A percentile compares a stretch with the other conserved stretches of the same genome.
These are phyloP conservation scores for Phorcus lineatus DNA, from an alignment of 2,888 invertebrate species.

Conservation along the genomic window DNA sequence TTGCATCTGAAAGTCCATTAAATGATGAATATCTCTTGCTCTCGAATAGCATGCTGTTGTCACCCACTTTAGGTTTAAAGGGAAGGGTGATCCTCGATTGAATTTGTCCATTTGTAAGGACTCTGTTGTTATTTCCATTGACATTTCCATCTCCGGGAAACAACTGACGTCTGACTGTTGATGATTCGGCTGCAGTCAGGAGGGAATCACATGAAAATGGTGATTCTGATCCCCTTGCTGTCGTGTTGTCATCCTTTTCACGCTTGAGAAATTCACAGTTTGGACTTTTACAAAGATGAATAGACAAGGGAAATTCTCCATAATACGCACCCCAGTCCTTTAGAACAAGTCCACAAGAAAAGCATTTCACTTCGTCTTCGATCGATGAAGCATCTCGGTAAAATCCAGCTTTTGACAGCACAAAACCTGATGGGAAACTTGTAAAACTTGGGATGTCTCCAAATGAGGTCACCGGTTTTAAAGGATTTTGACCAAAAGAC, in stretches of 20 bases:
- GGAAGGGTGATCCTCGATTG: background rate
- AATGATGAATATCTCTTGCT: background rate
- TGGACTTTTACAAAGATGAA: conserved; percentile 1
- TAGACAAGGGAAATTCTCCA: background rate
- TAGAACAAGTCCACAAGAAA: conserved; percentile 1
- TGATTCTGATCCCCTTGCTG: background rate
- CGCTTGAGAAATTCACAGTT: background rate
- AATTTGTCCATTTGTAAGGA: background rate
- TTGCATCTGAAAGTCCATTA: background rate
- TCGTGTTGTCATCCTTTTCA: background rate
- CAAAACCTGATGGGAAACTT: background rate
- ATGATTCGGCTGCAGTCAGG: background rate
- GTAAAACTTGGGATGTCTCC: background rate
- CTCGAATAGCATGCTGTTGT: background rate
- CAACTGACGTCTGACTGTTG: background rate
- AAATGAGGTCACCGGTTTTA: conserved; percentile 14
- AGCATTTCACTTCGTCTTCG: conserved; percentile 4
- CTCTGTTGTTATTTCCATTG: background rate
- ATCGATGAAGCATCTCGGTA: conserved; percentile 2
- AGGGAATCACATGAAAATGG: background rate
- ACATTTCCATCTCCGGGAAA: background rate
- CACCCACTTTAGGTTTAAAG: background rate
- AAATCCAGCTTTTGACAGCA: conserved; percentile 17
- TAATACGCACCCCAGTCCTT: conserved; percentile 3
- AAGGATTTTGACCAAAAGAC: background rate